Evolutionary conservation across 1,140 invertebrate species (phyloP).

Genomic region (Meloidogyne floridensis): DNA sequence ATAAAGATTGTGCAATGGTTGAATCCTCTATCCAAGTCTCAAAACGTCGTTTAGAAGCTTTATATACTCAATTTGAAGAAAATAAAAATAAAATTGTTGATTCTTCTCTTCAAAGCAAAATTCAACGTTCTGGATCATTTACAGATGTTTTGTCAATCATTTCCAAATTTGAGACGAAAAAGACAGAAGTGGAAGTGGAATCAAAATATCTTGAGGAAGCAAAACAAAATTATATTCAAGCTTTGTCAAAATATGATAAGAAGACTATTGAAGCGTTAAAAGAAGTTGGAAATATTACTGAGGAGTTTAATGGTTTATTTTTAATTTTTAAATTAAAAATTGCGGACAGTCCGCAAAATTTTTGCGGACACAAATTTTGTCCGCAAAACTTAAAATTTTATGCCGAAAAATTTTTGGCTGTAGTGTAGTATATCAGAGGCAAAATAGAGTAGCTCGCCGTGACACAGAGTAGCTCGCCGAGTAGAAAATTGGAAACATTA

Average conservation of each 20-base stretch:
- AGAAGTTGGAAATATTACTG: not conserved
- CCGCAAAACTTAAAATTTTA: too few species aligned
- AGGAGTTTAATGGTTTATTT: not conserved
- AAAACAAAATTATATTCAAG: constrained; percentile 2
- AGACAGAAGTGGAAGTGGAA: not conserved
- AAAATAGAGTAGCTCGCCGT: too few species aligned
- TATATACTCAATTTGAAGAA: not conserved
- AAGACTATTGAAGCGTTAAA: not conserved
- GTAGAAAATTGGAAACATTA: too few species aligned
- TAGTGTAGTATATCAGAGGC: too few species aligned
- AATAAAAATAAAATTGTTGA: not conserved
- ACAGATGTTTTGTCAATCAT: not conserved
- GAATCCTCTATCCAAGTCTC: not conserved
- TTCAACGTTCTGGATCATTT: not conserved
- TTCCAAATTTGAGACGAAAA: not conserved
- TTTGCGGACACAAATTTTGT: too few species aligned
- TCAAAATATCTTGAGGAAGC: not conserved
- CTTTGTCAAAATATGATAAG: not conserved
- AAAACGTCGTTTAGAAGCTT: not conserved
- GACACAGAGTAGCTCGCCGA: too few species aligned
- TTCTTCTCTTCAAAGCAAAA: not conserved
- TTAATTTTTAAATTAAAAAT: not conserved
- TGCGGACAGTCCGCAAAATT: too few species aligned
- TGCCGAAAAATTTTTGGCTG: too few species aligned
- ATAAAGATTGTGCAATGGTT: not conserved